Base-by-base conservation (phyloP, 2,888 invertebrate genomes). In the Glaucopsyche alexis region DNA sequence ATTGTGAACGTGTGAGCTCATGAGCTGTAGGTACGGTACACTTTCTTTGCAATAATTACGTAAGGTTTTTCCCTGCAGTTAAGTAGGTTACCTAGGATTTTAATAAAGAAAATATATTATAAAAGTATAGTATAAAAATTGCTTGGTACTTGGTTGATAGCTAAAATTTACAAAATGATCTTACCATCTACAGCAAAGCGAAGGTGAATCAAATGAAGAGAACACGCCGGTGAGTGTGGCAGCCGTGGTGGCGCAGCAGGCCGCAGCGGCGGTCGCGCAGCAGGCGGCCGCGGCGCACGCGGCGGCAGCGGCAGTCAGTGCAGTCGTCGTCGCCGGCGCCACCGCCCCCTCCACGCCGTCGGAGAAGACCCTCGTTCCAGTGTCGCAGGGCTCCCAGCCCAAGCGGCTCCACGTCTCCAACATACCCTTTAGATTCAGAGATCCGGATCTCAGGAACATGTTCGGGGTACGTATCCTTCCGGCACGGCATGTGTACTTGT, bases 341-440 rank as follows among this genome's bases (percentile, higher is more conserved):
- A 87, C 83, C 80, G 81, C 88, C 76, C 80, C 85, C 75, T 77
- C 89, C 83, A 78, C 88, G 85, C 79, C 88, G 69, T 90, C 94
- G 71, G 90, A 93, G 81, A 93, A 93, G 77, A 83, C 85, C 71
- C 93, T 95, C 80, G 94, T 94, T 76, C 90, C 92, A 70, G 90
- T 91, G 79, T 88, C 91, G 60, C 92, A 91, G 79, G 90, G 87
- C 55, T 90, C 91, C 40, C 97, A 97, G 88, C 98, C 97, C 81
- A 99, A 99, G 92, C 95, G 99, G 87, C 95, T 99, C 82, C 99
- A 99, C 93, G 99, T 99, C 87, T 99, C 99, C 86, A 99, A 99
- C 95, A 99, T 99, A 94, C 99, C 99, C 85, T 99, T 99, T 95
- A 95, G 99, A 89, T 99, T 99, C 94, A 96, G 99, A 94, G 99